Base-by-base conservation (phyloP, 2,113 vertebrate genomes). In the Mola mola region DNA sequence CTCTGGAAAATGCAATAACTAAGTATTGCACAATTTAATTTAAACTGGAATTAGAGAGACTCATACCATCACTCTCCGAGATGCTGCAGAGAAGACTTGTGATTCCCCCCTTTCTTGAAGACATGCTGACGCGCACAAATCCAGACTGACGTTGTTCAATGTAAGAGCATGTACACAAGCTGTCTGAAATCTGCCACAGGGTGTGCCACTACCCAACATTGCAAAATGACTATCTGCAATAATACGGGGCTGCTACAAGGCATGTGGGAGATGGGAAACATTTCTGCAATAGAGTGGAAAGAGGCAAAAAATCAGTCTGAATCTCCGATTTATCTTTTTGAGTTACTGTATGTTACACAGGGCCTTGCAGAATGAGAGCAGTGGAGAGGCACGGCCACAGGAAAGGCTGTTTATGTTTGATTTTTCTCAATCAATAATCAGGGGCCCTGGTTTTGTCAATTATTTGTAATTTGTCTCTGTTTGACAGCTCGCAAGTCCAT, bases 381-480 rank as follows among this genome's bases (percentile, higher is more conserved):
- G 63, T 9, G 16, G 26, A 58, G 66, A 16, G 24, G 26, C 47
- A 59, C 26, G 50, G 73, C 71, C 48, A 59, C 62, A 69, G 52
- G 71, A 49, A 82, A 78, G 69, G 81, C 70, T 72, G 56, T 86
- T 78, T 82, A 74, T 88, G 73, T 87, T 82, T 85, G 66, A 88
- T 81, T 85, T 82, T 66, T 72, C 76, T 67, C 68, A 64, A 83
- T 86, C 84, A 71, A 79, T 87, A 83, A 82, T 83, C 67, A 70
- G 69, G n/a, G 57, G 34, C 55, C 80, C 76, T 64, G 65, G 60
- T 78, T 85, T 87, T 82, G 78, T 88, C 86, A 85, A 78, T 87
- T 86, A 88, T 89, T 88, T 83, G 67, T 82, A 82, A 85, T 84
- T 81, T 83, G 75, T 83, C 63, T 72, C 62, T 74, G 58, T 88